A percentile compares a stretch with the other conserved stretches of the same genome.
Conservation (phyloP, 2,888 invertebrate genomes). For the Piscicola geometra region DNA sequence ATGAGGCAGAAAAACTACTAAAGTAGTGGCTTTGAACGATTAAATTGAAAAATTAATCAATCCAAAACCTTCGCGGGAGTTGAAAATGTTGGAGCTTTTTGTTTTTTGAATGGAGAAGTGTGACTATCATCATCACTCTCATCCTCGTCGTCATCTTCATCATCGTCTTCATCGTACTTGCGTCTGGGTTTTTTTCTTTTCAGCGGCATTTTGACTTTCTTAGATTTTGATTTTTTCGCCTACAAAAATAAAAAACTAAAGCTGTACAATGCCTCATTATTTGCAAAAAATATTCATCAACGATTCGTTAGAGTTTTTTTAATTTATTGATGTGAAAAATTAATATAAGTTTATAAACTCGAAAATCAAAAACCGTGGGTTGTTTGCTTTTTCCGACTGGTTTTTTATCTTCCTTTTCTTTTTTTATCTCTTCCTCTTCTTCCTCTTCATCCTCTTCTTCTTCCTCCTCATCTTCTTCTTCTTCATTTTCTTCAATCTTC, state of each 20-base stretch:
- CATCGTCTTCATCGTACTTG: conserved; percentile 39
- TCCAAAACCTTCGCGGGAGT: background rate
- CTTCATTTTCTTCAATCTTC: conserved; percentile 41
- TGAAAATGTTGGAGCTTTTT: background rate
- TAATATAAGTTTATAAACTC: background rate
- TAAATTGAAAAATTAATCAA: too few species aligned
- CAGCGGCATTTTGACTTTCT: background rate
- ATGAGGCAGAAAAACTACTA: too few species aligned
- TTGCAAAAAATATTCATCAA: too few species aligned
- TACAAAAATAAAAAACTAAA: too few species aligned
- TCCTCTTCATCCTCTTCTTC: conserved; percentile 42
- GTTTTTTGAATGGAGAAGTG: background rate
- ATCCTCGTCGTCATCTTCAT: conserved; percentile 42
- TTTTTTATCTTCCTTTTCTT: conserved; percentile 30
- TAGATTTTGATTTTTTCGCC: background rate
- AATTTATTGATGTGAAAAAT: background rate
- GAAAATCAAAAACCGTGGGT: background rate
- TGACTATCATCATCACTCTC: conserved; percentile 21
- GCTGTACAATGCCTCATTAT: too few species aligned
- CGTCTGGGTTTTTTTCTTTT: conserved; percentile 14
- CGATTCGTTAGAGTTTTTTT: too few species aligned
- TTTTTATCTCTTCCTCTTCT: conserved; percentile 35
- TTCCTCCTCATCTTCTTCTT: conserved; percentile 42
- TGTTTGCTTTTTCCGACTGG: background rate
- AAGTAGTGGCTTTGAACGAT: too few species aligned